Evolutionary conservation across 2,888 invertebrate genomes (phyloP).

Genomic region (Drosophila maculinotata): DNA sequence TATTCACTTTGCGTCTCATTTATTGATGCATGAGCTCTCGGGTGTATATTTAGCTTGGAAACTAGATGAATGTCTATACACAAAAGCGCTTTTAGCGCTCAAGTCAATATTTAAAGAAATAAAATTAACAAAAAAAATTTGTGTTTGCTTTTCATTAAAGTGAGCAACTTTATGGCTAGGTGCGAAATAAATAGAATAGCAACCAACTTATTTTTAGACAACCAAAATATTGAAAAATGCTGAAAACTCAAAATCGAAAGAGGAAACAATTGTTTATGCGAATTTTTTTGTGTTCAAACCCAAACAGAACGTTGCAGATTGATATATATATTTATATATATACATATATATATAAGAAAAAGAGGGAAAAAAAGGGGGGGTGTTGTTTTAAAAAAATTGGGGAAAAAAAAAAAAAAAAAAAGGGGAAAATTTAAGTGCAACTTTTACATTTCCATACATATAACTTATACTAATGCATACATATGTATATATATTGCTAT

Average conservation of each 20-base stretch:
- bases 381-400: not conserved
- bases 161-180: slow-evolving; percentile 70
- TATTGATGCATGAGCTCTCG: slow-evolving; percentile 31
- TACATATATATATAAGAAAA: slow-evolving; percentile 34
- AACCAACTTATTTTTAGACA: slow-evolving; percentile 45
- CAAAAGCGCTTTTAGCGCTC: slow-evolving; percentile 49
- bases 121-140: slow-evolving; percentile 13
- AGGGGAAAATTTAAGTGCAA: too few species aligned
- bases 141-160: slow-evolving; percentile 59
- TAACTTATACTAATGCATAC: too few species aligned
- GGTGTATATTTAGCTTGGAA: slow-evolving; percentile 22
- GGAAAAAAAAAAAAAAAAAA: not conserved
- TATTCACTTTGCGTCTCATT: slow-evolving; percentile 56
- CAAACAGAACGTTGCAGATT: slow-evolving; percentile 25
- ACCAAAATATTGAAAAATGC: slow-evolving; percentile 47
- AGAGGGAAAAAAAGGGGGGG: slow-evolving; percentile 1
- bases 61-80: slow-evolving; percentile 50
- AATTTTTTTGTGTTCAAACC: slow-evolving; percentile 29
- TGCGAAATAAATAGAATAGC: slow-evolving; percentile 67
- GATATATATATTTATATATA: slow-evolving; percentile 26
- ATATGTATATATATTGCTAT: too few species aligned
- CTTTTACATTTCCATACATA: not conserved
- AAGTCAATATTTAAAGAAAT: slow-evolving; percentile 68
- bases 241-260: slow-evolving; percentile 44
- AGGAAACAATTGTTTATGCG: slow-evolving; percentile 71